Evolutionary conservation across 2,113 vertebrate genomes (phyloP), one percentile per base, ranked within the genome.

Genomic region (Todiramphus saurophagus): DNA sequence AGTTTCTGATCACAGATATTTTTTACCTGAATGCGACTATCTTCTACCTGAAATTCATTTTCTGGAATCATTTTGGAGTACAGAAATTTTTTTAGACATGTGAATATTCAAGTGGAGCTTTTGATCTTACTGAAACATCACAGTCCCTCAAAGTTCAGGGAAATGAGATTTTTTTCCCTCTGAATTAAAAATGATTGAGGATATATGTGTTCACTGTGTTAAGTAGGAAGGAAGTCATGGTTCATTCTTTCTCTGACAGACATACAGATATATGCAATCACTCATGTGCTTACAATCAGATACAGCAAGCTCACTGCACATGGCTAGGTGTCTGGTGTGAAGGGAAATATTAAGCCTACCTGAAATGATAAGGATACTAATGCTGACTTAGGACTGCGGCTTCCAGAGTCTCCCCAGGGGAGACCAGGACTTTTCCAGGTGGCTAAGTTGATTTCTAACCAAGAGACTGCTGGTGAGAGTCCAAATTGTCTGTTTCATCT

Each of bases 401-500:
- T 95, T 75, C 43, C 82, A 78, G 74, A 73, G 16, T 14, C 50
- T 90, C 33, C 78, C 63, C 44, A 50, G 53, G 58, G 62, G 56
- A 82, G 16, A 64, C 20, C 27, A 76, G n/a, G 53, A 28, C 31
- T 89, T 84, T 66, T 50, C 66, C 81, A 91, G 78, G 55, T 91
- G 91, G 30, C 14, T 89, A 35, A 89, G 14, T 37, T 78, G 66
- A 59, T 85, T 93, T 83, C 81, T 83, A 85, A 53, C 53, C 31
- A 83, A 85, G 9, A 69, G 10, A 24, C 27, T 94, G 35, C n/a
- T 96, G 74, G 69, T 87, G 31, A 68, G 69, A 72, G 23, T 84
- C 35, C 73, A 95, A 76, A 58, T 23, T 76, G 69, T 5, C 79
- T 87, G 14, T 53, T 95, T 89, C 75, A 95, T 55, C 67, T 83